These are phyloP conservation scores for Columba livia DNA, from an alignment of 2,113 vertebrate genomes.

Conservation along the genomic window DNA sequence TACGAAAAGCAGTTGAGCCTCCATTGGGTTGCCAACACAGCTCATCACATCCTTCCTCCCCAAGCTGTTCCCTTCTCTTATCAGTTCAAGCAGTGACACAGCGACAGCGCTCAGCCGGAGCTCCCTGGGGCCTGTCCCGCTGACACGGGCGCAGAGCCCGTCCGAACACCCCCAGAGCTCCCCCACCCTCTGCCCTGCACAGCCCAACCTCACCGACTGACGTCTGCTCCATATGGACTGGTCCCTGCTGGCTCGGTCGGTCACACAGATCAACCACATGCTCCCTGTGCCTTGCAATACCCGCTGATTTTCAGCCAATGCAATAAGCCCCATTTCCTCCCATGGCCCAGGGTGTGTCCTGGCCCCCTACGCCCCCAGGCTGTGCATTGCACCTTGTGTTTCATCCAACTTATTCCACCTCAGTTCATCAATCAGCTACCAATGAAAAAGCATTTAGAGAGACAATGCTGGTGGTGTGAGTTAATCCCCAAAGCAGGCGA, in stretches of 20 bases:
- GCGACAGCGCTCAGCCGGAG: background rate
- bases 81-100: background rate
- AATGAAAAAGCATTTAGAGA: background rate
- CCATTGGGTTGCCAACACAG: background rate
- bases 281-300: background rate
- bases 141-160: fast-evolving
- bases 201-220: background rate
- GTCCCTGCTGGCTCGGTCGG: background rate
- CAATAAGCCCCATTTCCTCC: background rate
- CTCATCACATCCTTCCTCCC: background rate
- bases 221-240: fast-evolving
- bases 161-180: background rate
- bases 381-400: background rate
- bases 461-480: background rate
- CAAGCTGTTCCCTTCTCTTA: background rate
- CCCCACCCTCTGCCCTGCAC: background rate
- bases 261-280: fast-evolving
- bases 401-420: background rate
- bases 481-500: background rate
- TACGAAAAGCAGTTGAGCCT: background rate
- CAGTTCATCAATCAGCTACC: background rate
- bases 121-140: background rate
- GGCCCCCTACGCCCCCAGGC: background rate
- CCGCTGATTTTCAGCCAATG: fast-evolving
- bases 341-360: background rate